A percentile compares a stretch with the other conserved stretches of the same genome.
phyloP scores from a whole-genome alignment of 2,113 vertebrate genomes.

The Serilophus lunatus region DNA sequence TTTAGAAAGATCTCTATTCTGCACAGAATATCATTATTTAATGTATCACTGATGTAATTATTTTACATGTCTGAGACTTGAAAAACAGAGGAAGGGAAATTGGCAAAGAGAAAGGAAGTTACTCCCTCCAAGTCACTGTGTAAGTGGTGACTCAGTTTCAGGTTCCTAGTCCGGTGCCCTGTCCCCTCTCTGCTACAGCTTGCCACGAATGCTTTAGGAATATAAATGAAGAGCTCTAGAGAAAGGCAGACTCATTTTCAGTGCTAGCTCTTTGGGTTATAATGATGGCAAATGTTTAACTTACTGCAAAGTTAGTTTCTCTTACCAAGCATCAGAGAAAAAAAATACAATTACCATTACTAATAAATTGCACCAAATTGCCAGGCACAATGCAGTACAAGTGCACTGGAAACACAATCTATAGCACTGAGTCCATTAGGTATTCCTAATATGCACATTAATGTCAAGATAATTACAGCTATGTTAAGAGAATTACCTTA shows the following conservation, averaged over 20 bases:
- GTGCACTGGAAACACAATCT: background rate
- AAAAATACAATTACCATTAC: background rate
- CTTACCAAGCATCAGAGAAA: background rate
- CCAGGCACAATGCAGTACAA: background rate
- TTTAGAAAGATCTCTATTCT: background rate
- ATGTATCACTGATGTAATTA: background rate
- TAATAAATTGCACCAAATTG: constrained; percentile 2
- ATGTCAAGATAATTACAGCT: constrained; percentile 27
- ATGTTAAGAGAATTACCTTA: background rate
- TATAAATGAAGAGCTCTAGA: background rate
- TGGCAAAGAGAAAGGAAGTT: background rate
- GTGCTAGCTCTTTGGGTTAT: background rate
- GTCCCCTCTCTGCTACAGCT: background rate
- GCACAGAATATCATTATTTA: background rate
- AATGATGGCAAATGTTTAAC: background rate
- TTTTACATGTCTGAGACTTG: background rate
- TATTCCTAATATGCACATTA: background rate
- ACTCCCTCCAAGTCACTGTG: background rate
- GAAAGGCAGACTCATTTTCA: background rate
- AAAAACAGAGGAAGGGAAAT: background rate
- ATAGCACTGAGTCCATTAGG: background rate
- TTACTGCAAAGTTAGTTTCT: background rate
- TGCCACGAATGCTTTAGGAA: background rate
- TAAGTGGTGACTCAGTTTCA: background rate
- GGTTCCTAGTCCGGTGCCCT: background rate